Evolutionary conservation across 2,113 vertebrate genomes (phyloP).

Genomic region (Alces alces): DNA sequence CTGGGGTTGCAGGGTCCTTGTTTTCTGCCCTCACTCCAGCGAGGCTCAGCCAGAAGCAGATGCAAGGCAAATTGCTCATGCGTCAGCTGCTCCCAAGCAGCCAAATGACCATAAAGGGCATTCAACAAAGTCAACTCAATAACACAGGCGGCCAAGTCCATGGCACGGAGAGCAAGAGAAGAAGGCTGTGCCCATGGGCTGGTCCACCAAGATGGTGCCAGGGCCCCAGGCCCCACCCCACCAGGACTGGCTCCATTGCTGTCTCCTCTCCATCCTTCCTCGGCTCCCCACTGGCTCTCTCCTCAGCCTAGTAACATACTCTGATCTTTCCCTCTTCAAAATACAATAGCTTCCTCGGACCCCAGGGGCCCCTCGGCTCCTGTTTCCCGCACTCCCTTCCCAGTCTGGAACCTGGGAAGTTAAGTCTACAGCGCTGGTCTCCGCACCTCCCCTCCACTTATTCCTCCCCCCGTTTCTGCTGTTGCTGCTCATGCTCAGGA

Average conservation of each 20-base stretch:
- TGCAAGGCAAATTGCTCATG: not conserved
- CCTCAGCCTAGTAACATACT: not conserved
- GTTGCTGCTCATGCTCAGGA: too few relatives aligned
- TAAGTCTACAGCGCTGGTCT: not conserved
- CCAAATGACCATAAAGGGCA: not conserved
- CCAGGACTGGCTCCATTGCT: accelerated
- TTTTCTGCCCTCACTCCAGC: not conserved
- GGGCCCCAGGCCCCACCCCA: too few relatives aligned
- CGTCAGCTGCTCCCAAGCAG: not conserved
- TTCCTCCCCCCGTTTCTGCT: too few relatives aligned
- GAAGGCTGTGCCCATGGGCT: accelerated
- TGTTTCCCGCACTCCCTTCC: not conserved
- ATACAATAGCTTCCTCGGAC: not conserved
- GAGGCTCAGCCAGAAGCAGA: not conserved
- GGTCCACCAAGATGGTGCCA: not conserved
- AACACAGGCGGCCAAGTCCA: not conserved
- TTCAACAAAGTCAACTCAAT: not conserved
- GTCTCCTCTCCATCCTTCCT: not conserved
- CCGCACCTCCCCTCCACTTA: accelerated
- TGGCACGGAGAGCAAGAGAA: accelerated
- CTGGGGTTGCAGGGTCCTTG: not conserved
- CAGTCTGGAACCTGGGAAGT: not conserved
- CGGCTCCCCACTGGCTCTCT: not conserved
- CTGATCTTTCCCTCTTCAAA: not conserved
- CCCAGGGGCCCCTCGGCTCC: accelerated